Evolutionary conservation across 1,140 invertebrate genomes (phyloP), one percentile per base, ranked within the genome.

Genomic region (Drosophila tristis): DNA sequence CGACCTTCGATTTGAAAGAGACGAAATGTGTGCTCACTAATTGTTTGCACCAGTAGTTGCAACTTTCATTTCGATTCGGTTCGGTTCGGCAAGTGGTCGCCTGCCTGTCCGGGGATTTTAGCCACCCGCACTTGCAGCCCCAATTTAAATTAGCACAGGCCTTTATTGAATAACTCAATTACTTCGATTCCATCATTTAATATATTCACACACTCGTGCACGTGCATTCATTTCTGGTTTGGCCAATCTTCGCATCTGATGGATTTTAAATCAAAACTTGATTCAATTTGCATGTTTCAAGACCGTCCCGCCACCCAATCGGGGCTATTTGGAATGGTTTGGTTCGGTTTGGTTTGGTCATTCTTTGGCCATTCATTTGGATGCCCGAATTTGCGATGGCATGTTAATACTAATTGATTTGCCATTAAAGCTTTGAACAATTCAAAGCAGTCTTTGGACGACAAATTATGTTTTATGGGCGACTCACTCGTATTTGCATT

Each of bases 211-310:
- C 26, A 35, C 31, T 11, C 15, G 26, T 51, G 20, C 5, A 44
- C 45, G 20, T 16, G 31, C 50, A 50, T 50, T 45, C 39, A 57
- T 74, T 66, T 74, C 60, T 74, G 72, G 61, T 74, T 47, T 35
- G 25, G 35, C 39, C n/a, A 29, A 42, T 56, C 7, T 51, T 66
- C 25, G 49, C 43, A 31, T 35, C 43, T 58, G 56, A 76, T 76
- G 72, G 73, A 67, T 61, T 76, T 76, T 75, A 67, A 75, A 76
- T 67, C 73, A 76, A 75, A 75, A 66, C 56, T 68, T 68, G 55
- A 76, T 76, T 76, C 51, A 76, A 76, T 76, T 76, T 76, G 74
- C 73, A 76, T 76, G 72, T 76, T 76, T 76, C 72, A 76, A 70
- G 67, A 58, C 65, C 65, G 65, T 39, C 56, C 68, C 50, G 50